Evolutionary conservation across 2,888 invertebrate species (phyloP).

Genomic region (Apamea crenata): DNA sequence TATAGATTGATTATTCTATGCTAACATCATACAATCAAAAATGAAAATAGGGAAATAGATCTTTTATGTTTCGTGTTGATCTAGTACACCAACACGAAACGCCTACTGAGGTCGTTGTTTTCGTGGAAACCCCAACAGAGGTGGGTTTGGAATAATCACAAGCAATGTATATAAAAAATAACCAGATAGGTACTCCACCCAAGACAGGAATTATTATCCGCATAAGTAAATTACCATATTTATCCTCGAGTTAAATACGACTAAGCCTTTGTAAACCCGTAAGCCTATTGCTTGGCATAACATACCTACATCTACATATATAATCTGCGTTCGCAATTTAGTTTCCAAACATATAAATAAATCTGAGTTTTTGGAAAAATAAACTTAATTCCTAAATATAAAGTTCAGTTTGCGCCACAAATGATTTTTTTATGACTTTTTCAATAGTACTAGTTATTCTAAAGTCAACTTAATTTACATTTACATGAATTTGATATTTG

Average conservation of each 20-base stretch:
- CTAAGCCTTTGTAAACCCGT: slow-evolving; percentile 28
- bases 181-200: neutral
- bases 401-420: no score
- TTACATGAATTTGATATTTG: no score
- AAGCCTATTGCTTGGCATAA: slow-evolving; percentile 22
- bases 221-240: slow-evolving; percentile 21
- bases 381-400: no score
- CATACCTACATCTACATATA: neutral
- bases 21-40: neutral
- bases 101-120: neutral
- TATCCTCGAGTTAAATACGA: slow-evolving; percentile 24
- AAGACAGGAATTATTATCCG: slow-evolving; percentile 21
- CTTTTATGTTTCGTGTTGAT: neutral
- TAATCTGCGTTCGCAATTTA: no score
- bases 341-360: no score
- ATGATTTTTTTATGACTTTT: no score
- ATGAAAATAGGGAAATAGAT: neutral
- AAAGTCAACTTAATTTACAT: no score
- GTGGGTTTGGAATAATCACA: neutral
- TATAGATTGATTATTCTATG: no score
- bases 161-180: neutral
- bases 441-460: no score
- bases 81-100: neutral
- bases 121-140: neutral
- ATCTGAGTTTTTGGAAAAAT: no score